These are phyloP conservation scores for Varanus komodoensis DNA, from an alignment of 2,113 vertebrate genomes.

Conservation along the genomic window DNA sequence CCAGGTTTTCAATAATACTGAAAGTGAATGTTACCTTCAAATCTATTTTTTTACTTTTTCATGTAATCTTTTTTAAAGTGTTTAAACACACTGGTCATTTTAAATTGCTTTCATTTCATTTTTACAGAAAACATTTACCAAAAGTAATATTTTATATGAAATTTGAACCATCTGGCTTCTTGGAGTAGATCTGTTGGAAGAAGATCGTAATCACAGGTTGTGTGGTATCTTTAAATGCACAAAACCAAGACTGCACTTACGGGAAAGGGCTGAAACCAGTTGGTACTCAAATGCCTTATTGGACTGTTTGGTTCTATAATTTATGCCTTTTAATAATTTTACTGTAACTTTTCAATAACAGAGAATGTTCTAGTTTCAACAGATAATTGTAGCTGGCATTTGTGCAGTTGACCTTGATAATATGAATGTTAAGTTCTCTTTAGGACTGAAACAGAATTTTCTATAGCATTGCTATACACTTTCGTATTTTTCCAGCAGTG, in stretches of 20 bases:
- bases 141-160: slow-evolving; percentile 65
- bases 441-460: not conserved
- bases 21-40: slow-evolving; percentile 59
- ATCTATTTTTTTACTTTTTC: slow-evolving; percentile 71
- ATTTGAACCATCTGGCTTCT: slow-evolving; percentile 71
- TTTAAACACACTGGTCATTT: slow-evolving; percentile 58
- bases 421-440: slow-evolving; percentile 17
- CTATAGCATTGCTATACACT: not conserved
- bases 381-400: slow-evolving; percentile 33
- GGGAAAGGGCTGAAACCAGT: slow-evolving; percentile 43
- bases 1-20: slow-evolving; percentile 32
- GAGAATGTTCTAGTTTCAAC: slow-evolving; percentile 45
- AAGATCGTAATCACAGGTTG: slow-evolving; percentile 15
- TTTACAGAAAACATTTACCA: slow-evolving; percentile 78
- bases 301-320: slow-evolving; percentile 64
- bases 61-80: slow-evolving; percentile 72
- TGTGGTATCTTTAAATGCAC: slow-evolving; percentile 25
- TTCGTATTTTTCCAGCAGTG: not conserved
- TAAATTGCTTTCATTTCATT: slow-evolving; percentile 56
- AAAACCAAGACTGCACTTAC: slow-evolving; percentile 1
- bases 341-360: slow-evolving; percentile 63
- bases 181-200: slow-evolving; percentile 9
- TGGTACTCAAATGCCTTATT: slow-evolving; percentile 75
- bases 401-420: slow-evolving; percentile 32
- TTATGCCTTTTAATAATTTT: slow-evolving; percentile 69